A percentile compares a stretch with the other conserved stretches of the same genome.
phyloP scores from a whole-genome alignment of 2,888 invertebrate species.

The Pardosa pseudoannulata region DNA sequence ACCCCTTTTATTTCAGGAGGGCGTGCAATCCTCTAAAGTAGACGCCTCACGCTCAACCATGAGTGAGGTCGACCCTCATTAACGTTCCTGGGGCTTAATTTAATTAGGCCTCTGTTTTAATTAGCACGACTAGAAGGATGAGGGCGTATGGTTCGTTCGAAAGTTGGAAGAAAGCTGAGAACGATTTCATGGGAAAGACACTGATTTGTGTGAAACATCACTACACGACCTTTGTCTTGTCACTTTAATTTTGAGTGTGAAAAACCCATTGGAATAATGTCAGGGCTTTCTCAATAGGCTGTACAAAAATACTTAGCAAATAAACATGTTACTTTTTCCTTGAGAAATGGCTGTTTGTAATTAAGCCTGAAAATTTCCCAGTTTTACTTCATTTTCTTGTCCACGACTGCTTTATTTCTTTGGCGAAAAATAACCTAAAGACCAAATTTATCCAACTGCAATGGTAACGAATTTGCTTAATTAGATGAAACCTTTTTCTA shows the following conservation, averaged over 20 bases:
- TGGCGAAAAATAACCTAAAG: no score
- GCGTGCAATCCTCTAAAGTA: conserved; percentile 15
- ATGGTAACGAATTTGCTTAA: no score
- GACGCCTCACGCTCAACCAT: conserved; percentile 14
- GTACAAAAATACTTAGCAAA: no score
- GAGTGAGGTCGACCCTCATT: conserved; percentile 24
- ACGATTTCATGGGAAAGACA: conserved; percentile 1
- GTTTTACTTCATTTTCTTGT: no score
- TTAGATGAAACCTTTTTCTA: no score
- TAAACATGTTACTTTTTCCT: no score
- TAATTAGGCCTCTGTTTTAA: conserved; percentile 63
- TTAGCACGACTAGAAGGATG: conserved; percentile 51
- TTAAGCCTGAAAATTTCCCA: no score
- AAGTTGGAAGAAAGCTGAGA: not conserved
- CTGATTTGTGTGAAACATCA: not conserved
- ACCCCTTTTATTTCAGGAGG: not conserved
- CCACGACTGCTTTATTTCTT: no score
- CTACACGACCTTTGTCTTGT: not conserved
- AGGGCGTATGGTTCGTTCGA: conserved; percentile 12
- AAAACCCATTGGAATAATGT: not conserved
- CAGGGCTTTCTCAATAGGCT: no score
- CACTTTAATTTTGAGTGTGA: not conserved
- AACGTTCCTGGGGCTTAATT: conserved; percentile 43
- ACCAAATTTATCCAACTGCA: no score
- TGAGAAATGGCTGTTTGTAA: no score